phyloP scores from a whole-genome alignment of 1,140 invertebrate genomes.

The Carposina sasakii region DNA sequence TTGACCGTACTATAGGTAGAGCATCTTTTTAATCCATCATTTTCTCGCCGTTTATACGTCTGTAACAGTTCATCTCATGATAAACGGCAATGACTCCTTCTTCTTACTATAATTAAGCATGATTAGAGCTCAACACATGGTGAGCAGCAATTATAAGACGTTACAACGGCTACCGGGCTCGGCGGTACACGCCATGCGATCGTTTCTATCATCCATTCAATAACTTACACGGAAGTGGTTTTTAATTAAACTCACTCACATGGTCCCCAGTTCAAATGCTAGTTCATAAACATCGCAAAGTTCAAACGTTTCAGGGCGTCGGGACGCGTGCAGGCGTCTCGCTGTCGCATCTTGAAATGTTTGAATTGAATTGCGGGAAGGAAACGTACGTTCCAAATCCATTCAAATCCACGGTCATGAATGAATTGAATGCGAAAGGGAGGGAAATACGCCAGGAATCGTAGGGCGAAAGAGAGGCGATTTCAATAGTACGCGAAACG shows the following conservation, averaged over 20 bases:
- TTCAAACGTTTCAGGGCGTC: slow-evolving; percentile 1
- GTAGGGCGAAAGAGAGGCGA: slow-evolving; percentile 45
- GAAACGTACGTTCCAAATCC: slow-evolving; percentile 49
- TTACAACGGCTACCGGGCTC: slow-evolving; percentile 50
- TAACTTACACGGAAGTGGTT: slow-evolving; percentile 52
- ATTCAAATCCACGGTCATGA: slow-evolving; percentile 67
- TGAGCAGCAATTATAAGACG: slow-evolving; percentile 61
- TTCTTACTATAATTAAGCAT: slow-evolving; percentile 63
- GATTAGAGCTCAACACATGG: slow-evolving; percentile 68
- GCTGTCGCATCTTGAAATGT: slow-evolving; percentile 26
- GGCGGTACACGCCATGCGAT: slow-evolving; percentile 53
- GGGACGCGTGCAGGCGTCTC: slow-evolving; percentile 29
- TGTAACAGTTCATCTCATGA: slow-evolving; percentile 70
- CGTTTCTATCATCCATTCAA: slow-evolving; percentile 56
- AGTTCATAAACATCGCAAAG: not conserved
- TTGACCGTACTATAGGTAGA: slow-evolving; percentile 26
- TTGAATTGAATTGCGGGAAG: slow-evolving; percentile 32
- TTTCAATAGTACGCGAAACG: slow-evolving; percentile 70
- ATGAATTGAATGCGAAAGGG: slow-evolving; percentile 68
- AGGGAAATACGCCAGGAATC: slow-evolving; percentile 22
- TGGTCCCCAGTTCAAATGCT: slow-evolving; percentile 20
- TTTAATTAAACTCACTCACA: slow-evolving; percentile 38
- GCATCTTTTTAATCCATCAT: slow-evolving; percentile 35
- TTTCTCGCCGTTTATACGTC: slow-evolving; percentile 47
- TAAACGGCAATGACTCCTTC: slow-evolving; percentile 65